Conservation (phyloP, 2,113 vertebrate genomes). For the Salvelinus fontinalis region DNA sequence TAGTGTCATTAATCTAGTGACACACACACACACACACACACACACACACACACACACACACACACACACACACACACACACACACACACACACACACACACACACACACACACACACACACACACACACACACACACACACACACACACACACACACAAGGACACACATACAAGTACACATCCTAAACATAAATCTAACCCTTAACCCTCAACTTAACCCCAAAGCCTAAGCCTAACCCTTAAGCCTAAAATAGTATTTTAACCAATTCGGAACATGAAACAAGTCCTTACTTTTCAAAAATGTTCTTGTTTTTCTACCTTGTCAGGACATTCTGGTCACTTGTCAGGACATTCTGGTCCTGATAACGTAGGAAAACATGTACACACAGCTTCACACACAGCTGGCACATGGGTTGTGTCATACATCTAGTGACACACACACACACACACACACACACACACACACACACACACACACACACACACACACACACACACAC, state of each 20-base stretch:
- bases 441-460: slow-evolving; percentile 7
- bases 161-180: background rate
- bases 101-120: slow-evolving; percentile 1
- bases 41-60: slow-evolving; percentile 1
- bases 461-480: slow-evolving; percentile 5
- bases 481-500: slow-evolving; percentile 5
- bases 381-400: background rate
- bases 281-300: too few species aligned
- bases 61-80: background rate
- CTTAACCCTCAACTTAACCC: too few species aligned
- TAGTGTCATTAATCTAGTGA: background rate
- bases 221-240: too few species aligned
- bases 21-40: background rate
- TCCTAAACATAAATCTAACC: too few species aligned
- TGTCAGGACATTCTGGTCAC: too few species aligned
- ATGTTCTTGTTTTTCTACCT: too few species aligned
- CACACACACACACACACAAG: background rate
- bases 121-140: slow-evolving; percentile 4
- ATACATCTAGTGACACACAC: background rate
- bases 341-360: too few species aligned
- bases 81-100: background rate
- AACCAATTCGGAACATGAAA: too few species aligned
- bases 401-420: background rate
- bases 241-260: too few species aligned
- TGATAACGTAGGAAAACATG: too few species aligned